phyloP scores from a whole-genome alignment of 1,140 invertebrate genomes.

The Stegodyphus dumicola region DNA sequence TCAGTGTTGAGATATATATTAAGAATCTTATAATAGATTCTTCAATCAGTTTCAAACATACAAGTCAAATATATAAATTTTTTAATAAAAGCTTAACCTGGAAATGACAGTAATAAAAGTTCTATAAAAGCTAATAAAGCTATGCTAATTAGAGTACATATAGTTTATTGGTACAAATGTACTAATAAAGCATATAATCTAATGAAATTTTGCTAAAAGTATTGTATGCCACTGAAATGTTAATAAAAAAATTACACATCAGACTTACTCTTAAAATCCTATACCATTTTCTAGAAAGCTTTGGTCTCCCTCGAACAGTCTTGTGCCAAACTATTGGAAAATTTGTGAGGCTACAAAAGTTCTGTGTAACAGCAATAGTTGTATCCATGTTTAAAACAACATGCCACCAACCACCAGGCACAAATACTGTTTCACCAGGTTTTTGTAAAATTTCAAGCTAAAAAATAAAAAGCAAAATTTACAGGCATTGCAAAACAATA shows the following conservation, averaged over 20 bases:
- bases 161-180: not conserved
- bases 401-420: conserved; percentile 99
- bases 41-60: no score
- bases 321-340: conserved; percentile 97
- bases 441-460: conserved; percentile 95
- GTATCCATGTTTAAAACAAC: conserved; percentile 96
- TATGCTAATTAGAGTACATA: not conserved
- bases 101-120: not conserved
- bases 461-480: conserved; percentile 51
- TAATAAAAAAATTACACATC: not conserved
- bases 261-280: conserved; percentile 74
- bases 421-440: conserved; percentile 98
- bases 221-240: not conserved
- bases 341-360: conserved; percentile 95
- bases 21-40: no score
- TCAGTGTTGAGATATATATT: no score
- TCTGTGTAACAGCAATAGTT: conserved; percentile 97
- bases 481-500: no score
- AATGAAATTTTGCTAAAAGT: not conserved
- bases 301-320: conserved; percentile 93
- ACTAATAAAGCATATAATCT: no score
- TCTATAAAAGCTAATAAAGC: not conserved
- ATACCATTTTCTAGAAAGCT: conserved; percentile 90
- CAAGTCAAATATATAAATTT: no score
- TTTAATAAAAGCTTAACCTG: no score